These are phyloP conservation scores for Tetragonula carbonaria DNA, from an alignment of 2,888 invertebrate genomes.

Conservation along the genomic window DNA sequence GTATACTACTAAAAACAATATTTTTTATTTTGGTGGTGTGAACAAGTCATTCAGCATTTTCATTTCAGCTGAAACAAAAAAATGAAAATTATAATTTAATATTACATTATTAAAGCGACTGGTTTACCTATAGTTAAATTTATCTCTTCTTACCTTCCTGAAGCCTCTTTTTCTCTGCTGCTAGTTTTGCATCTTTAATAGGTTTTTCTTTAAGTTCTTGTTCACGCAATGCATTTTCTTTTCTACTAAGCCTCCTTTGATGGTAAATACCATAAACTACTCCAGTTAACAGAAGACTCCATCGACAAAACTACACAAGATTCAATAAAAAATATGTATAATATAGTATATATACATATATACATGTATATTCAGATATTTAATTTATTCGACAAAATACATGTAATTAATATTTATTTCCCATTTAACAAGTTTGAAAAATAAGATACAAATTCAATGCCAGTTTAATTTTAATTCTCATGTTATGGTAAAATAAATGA, in stretches of 20 bases:
- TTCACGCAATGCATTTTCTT: conserved; percentile 88
- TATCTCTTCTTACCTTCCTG: conserved; percentile 10
- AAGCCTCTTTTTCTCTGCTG: conserved; percentile 87
- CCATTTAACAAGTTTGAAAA: background rate
- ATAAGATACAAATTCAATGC: background rate
- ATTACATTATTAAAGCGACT: background rate
- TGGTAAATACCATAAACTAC: conserved; percentile 91
- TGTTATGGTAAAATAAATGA: background rate
- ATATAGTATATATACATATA: background rate
- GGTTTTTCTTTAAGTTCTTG: conserved; percentile 89
- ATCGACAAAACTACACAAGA: conserved; percentile 89
- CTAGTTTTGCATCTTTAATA: conserved; percentile 89
- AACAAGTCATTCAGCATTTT: conserved; percentile 84
- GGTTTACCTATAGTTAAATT: background rate
- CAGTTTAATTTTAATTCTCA: background rate
- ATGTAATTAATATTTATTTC: background rate
- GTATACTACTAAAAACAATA: conserved; percentile 38
- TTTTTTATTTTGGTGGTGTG: conserved; percentile 77
- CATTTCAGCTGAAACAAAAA: conserved; percentile 85
- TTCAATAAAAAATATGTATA: background rate
- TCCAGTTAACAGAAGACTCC: conserved; percentile 91
- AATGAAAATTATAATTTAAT: conserved; percentile 3
- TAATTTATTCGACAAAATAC: background rate
- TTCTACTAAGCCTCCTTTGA: conserved; percentile 88
- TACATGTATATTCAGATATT: background rate